phyloP scores from a whole-genome alignment of 1,140 invertebrate genomes.

The Drosophila serrata region DNA sequence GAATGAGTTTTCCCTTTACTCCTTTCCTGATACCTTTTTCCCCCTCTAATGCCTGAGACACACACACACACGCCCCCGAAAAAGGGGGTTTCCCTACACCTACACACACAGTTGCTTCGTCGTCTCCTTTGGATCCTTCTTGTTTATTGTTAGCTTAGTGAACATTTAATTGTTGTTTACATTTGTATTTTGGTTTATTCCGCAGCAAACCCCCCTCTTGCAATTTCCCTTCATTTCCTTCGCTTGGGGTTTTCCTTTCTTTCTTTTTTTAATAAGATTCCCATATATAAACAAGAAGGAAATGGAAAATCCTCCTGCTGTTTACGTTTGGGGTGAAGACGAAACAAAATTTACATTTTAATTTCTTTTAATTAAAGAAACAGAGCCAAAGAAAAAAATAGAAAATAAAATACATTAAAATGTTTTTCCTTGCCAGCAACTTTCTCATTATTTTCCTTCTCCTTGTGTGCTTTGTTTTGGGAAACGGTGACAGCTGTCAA shows the following conservation, averaged over 20 bases:
- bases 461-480: slow-evolving; percentile 38
- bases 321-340: background rate
- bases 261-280: slow-evolving; percentile 68
- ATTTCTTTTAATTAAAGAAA: slow-evolving; percentile 81
- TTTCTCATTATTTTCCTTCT: slow-evolving; percentile 15
- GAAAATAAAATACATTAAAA: slow-evolving; percentile 39
- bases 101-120: background rate
- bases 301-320: background rate
- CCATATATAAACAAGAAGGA: slow-evolving; percentile 38
- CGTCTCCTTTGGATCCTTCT: background rate
- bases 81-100: background rate
- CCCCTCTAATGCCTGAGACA: background rate
- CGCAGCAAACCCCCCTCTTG: slow-evolving; percentile 26
- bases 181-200: slow-evolving; percentile 80
- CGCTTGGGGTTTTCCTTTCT: background rate
- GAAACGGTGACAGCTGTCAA: slow-evolving; percentile 70
- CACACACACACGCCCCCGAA: slow-evolving; percentile 1
- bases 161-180: slow-evolving; percentile 84
- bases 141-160: slow-evolving; percentile 76
- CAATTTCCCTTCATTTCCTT: background rate
- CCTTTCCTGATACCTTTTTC: slow-evolving; percentile 12
- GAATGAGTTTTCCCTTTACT: slow-evolving; percentile 5
- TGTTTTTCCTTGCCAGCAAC: background rate
- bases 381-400: slow-evolving; percentile 19
- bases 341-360: slow-evolving; percentile 79